Conservation (phyloP, 2,888 invertebrate species). For the Epistrophe eligans region DNA sequence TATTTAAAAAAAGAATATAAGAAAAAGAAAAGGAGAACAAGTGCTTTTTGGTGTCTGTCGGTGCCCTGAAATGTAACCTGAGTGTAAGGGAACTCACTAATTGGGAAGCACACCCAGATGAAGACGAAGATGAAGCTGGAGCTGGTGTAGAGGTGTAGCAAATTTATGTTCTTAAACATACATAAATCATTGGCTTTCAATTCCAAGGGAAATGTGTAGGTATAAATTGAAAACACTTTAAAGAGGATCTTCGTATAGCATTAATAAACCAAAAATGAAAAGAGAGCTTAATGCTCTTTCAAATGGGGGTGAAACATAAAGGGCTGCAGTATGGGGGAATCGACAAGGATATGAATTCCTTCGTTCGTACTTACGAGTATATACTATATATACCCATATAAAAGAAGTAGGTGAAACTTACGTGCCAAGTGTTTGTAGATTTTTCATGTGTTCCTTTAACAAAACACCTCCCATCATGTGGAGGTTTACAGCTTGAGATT, state of each 20-base stretch:
- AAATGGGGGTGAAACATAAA: constrained; percentile 7
- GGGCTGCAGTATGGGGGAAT: not conserved
- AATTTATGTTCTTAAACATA: constrained; percentile 60
- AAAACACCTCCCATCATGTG: constrained; percentile 6
- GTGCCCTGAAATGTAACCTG: constrained; percentile 53
- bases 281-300: constrained; percentile 33
- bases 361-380: not conserved
- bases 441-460: constrained; percentile 27
- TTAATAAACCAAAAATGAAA: constrained; percentile 53
- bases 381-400: not conserved
- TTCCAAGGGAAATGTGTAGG: constrained; percentile 36
- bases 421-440: constrained; percentile 40
- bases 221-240: constrained; percentile 61
- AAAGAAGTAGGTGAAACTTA: constrained; percentile 44
- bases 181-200: constrained; percentile 70
- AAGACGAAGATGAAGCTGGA: not conserved
- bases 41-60: constrained; percentile 50
- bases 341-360: not conserved
- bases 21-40: constrained; percentile 2
- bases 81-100: constrained; percentile 31
- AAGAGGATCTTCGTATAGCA: constrained; percentile 43
- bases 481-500: not conserved
- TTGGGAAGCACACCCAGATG: constrained; percentile 34
- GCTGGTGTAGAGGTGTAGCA: constrained; percentile 1
- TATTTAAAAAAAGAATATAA: not conserved